Evolutionary conservation across 2,113 vertebrate species (phyloP).

Genomic region (Indri indri): DNA sequence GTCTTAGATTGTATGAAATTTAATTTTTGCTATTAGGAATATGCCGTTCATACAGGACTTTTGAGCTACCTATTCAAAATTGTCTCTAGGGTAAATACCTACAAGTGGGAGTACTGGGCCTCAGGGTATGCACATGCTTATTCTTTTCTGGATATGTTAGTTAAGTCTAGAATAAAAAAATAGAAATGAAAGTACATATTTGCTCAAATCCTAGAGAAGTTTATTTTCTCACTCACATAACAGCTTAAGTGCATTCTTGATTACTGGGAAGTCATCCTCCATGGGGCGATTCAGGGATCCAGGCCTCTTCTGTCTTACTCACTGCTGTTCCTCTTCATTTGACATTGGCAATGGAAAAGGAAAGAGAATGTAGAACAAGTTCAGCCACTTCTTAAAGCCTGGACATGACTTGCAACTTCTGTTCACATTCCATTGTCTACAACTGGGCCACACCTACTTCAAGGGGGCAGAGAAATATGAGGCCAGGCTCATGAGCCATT

Average conservation of each 20-base stretch:
- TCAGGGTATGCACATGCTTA: neutral
- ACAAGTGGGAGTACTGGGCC: neutral
- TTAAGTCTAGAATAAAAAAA: neutral
- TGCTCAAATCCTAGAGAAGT: neutral
- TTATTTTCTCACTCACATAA: neutral
- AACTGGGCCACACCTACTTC: neutral
- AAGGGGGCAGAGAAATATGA: neutral
- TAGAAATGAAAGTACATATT: neutral
- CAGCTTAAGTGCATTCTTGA: neutral
- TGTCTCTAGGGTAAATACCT: neutral
- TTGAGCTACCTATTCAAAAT: neutral
- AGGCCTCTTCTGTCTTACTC: neutral
- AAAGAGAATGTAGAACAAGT: neutral
- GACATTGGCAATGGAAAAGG: neutral
- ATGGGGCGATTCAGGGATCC: neutral
- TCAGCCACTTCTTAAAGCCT: neutral
- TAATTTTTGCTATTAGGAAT: neutral
- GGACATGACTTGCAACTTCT: neutral
- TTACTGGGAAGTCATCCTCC: neutral
- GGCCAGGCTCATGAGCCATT: no score
- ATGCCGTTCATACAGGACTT: neutral
- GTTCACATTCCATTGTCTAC: neutral
- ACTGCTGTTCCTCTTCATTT: neutral
- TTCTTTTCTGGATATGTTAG: neutral
- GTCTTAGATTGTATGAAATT: neutral